These are phyloP conservation scores for Lepidurus packardi DNA, from an alignment of 1,140 invertebrate species.

Conservation along the genomic window DNA sequence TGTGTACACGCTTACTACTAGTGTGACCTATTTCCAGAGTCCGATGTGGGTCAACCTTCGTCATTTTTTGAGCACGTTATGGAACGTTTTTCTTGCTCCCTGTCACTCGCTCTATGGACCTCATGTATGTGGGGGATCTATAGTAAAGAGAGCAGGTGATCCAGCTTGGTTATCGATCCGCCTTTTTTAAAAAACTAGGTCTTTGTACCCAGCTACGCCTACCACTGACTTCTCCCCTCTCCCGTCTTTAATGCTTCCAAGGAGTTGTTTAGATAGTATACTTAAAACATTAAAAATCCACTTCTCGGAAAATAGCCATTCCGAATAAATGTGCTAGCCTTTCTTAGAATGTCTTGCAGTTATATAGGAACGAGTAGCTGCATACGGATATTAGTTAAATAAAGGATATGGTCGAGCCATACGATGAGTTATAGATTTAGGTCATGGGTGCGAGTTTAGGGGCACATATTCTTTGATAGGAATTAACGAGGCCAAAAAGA, in stretches of 20 bases:
- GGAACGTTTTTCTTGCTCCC: conserved; percentile 7
- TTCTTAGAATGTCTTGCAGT: not conserved
- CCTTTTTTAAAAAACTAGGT: not conserved
- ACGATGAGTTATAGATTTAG: not conserved
- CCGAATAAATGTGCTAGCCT: not conserved
- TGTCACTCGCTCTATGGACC: not conserved
- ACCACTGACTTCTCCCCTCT: too few species aligned
- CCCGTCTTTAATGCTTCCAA: too few species aligned
- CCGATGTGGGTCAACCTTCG: not conserved
- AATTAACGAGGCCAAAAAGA: not conserved
- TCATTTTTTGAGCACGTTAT: not conserved
- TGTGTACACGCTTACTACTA: not conserved
- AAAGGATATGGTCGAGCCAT: not conserved
- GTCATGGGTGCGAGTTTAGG: conserved; percentile 3
- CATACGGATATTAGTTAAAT: not conserved
- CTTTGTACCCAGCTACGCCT: not conserved
- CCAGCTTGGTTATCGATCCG: not conserved
- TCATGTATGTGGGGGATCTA: not conserved
- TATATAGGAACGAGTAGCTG: not conserved
- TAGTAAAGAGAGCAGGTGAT: not conserved
- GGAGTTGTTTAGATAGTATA: too few species aligned
- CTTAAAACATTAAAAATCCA: not conserved
- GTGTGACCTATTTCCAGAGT: not conserved
- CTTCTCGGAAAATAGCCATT: not conserved
- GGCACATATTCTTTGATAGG: not conserved